These are phyloP conservation scores for Leucopsar rothschildi DNA, from an alignment of 2,113 vertebrate genomes.

Conservation along the genomic window DNA sequence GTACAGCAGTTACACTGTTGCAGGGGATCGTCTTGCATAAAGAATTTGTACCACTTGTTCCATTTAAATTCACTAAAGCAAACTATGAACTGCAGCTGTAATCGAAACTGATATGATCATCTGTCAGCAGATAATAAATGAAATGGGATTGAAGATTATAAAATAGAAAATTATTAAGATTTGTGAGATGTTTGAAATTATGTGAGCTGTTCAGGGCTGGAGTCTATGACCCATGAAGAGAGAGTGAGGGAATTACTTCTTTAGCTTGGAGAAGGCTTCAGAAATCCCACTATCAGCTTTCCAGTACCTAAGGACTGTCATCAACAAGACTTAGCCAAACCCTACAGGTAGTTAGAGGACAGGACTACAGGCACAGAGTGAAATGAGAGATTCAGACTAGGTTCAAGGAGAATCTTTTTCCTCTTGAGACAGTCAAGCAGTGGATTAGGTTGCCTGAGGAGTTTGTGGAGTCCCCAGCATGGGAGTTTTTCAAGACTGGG, in stretches of 20 bases:
- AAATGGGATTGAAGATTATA: neutral
- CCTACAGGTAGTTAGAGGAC: neutral
- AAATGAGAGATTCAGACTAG: neutral
- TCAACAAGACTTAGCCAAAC: neutral
- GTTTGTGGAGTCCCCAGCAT: neutral
- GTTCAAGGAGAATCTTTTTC: neutral
- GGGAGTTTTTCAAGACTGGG: neutral
- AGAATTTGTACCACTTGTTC: neutral
- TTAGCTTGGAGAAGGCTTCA: neutral
- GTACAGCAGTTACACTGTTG: neutral
- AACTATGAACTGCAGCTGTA: neutral
- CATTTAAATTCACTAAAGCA: neutral
- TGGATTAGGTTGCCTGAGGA: neutral
- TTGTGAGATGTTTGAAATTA: no score
- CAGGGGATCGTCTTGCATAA: neutral
- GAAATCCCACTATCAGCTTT: neutral
- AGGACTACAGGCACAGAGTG: neutral
- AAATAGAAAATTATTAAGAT: neutral
- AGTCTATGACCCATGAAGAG: neutral
- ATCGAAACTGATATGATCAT: neutral
- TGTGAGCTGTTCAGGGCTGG: neutral
- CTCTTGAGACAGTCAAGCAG: neutral
- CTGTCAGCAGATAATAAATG: neutral
- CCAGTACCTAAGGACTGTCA: neutral
- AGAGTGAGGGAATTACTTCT: neutral